Evolutionary conservation across 2,888 invertebrate genomes (phyloP), one percentile per base, ranked within the genome.

Genomic region (Pheosia tremula): DNA sequence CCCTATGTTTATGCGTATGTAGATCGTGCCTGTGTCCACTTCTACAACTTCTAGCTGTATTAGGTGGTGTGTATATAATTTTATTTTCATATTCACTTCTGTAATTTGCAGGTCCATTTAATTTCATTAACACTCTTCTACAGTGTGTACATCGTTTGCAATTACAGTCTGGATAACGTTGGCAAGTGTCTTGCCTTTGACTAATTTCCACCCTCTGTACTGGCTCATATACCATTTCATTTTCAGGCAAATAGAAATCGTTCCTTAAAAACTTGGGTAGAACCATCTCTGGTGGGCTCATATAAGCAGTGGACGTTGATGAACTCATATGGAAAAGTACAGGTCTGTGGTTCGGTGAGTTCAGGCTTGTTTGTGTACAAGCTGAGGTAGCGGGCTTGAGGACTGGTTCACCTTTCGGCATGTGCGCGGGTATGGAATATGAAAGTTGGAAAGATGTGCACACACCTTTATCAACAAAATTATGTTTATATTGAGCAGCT

Each of bases 261-360:
- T 74, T 74, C 76, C 70, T 87, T 50, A 92, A 71, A 69, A 80
- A 88, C 65, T 80, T 81, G 0, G 93, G 93, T 61, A 91, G 68
- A 10, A 94, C 83, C 66, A 87, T 74, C 64, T 94, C 94, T 52
- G 94, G 94, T 6, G 94, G 94, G 67, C 94, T 94, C 93, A 94
- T 88, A 66, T 94, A 94, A 0, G 93, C 88, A 9, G 94, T 94
- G 3, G 94, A 94, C 11, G 93, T 92, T 3, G 94, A 93, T 11
- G 94, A 93, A 71, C 93, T 93, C 88, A 93, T 90, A 60, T 91
- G 92, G 65, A 87, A 78, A 66, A 86, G 85, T 6, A 84, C 73
- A 5, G 91, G 91, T 69, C 86, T 83, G 49, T 81, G 77, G 54
- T 69, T 74, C 3, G 91, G 88, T 6, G 92, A 87, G 62, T 75